These are phyloP conservation scores for Glaucopsyche alexis DNA, from an alignment of 2,888 invertebrate species.

Conservation along the genomic window DNA sequence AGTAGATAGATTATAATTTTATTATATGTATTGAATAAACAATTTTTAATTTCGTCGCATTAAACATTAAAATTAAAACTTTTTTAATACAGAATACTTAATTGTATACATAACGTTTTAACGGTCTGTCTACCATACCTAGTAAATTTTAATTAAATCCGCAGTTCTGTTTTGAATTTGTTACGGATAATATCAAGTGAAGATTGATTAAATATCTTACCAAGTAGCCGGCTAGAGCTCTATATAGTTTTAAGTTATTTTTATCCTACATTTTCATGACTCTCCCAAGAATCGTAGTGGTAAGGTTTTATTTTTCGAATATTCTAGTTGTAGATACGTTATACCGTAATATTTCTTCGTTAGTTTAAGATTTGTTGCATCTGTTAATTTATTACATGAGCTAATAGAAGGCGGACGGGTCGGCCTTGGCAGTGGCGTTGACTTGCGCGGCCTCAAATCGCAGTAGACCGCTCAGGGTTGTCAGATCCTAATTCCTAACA, in stretches of 20 bases:
- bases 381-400: constrained; percentile 49
- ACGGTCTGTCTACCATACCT: constrained; percentile 13
- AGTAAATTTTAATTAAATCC: background rate
- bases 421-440: constrained; percentile 75
- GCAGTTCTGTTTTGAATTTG: background rate
- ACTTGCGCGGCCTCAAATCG: constrained; percentile 65
- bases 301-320: background rate
- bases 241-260: background rate
- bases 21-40: background rate
- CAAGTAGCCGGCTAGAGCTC: background rate
- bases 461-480: constrained; percentile 48
- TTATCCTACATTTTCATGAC: background rate
- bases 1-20: no score
- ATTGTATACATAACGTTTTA: constrained; percentile 8
- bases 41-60: background rate
- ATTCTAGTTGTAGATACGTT: background rate
- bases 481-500: constrained; percentile 41
- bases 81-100: constrained; percentile 1
- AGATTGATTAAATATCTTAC: background rate
- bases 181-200: background rate
- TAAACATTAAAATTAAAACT: no score
- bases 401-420: constrained; percentile 49
- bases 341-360: constrained; percentile 29
- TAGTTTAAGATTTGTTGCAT: constrained; percentile 46
- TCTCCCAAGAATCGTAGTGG: background rate